Base-by-base conservation (phyloP, 2,113 vertebrate species). In the Scartelaos histophorus region DNA sequence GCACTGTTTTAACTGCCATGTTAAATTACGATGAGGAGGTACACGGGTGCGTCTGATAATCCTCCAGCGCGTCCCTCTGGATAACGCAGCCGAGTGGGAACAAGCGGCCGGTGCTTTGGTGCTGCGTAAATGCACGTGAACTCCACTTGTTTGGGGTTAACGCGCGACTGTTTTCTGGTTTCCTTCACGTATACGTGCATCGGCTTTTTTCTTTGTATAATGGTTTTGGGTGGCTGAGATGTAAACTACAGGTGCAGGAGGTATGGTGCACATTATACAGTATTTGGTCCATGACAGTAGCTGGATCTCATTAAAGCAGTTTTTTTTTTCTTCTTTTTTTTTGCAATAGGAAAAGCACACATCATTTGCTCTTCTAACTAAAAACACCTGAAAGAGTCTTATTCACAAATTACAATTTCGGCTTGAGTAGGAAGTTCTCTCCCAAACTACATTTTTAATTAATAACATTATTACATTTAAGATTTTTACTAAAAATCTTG, bases 21-120 rank as follows among this genome's bases (percentile, higher is more conserved):
- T 81, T 77, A 70, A 72, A 85, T 88, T 80, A 88, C 51, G 70
- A 70, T 81, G 84, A 86, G 74, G 43, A 70, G 79, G 74, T 78
- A 79, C 74, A 74, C 70, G 82, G 70, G 49, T 70, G 81, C 46
- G 83, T 81, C 75, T 85, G 84, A 80, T 84, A 75, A 85, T 85
- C 72, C 82, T 74, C 60, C 46, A 45, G 71, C 60, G 64, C 22
- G 74, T 86, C 72, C 53, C 76, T 72, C 35, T 71, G 75, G 80
- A 74, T 80, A 58, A 80, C 54, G 57, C 67, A 65, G 22, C 65
- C 7, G 65, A 84, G 75, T n/a, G 49, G 76, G 83, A 86, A 88
- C 82, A 87, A 83, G 68, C 76, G 71, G 82, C 66, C 49, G 54
- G 2, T 62, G 81, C 38, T 58, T 16, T 17, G 67, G 51, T 79